Conservation (phyloP, 2,797 vertebrate genomes). For the Danio tinwini region DNA sequence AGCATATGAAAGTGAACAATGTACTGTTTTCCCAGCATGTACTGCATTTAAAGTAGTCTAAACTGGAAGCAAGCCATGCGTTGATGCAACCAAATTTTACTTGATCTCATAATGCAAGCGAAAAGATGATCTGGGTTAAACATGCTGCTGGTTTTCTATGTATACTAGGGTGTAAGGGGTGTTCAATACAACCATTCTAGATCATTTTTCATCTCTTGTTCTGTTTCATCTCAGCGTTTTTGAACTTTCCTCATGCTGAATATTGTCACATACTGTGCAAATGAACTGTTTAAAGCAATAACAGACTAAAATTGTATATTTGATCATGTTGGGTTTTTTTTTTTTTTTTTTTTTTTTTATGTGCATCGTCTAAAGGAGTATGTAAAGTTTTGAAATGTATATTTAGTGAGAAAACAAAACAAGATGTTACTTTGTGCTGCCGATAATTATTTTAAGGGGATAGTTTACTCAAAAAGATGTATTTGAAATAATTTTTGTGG, state of each 20-base stretch:
- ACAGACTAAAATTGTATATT: conserved; percentile 36
- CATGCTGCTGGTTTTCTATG: background rate
- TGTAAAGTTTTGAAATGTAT: conserved; percentile 50
- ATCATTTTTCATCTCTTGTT: background rate
- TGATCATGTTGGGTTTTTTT: conserved; percentile 26
- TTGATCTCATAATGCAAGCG: background rate
- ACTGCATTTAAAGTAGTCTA: background rate
- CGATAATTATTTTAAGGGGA: conserved; percentile 36
- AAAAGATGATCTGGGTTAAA: background rate
- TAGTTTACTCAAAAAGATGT: background rate
- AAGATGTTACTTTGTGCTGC: conserved; percentile 5
- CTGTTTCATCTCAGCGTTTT: background rate
- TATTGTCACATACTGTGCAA: background rate
- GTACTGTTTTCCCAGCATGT: too few species aligned
- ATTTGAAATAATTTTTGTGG: background rate
- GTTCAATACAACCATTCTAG: background rate
- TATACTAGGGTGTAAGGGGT: background rate
- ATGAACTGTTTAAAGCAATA: conserved; percentile 16
- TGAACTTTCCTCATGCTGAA: background rate
- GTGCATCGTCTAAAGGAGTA: background rate
- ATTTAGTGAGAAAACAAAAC: conserved; percentile 34
- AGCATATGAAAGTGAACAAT: too few species aligned
- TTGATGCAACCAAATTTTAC: too few species aligned
- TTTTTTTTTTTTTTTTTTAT: background rate
- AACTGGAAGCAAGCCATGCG: background rate